Evolutionary conservation across 2,888 invertebrate species (phyloP).

Genomic region (Nesidiocoris tenuis): DNA sequence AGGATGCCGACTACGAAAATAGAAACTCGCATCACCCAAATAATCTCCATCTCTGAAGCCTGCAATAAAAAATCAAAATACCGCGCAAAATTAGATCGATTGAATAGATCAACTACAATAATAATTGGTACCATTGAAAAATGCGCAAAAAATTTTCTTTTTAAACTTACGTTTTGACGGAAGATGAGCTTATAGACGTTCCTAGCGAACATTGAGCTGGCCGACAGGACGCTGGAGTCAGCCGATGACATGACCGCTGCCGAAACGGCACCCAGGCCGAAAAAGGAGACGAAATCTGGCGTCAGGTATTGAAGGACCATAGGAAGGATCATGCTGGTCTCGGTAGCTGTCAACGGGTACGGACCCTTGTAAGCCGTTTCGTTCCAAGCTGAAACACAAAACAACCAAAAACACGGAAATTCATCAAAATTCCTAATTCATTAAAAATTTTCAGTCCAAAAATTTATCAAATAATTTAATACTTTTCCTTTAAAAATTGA

Average conservation of each 20-base stretch:
- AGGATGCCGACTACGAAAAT: constrained; percentile 90
- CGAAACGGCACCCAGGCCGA: constrained; percentile 96
- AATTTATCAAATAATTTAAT: too few species aligned
- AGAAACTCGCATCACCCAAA: constrained; percentile 89
- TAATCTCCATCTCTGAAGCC: constrained; percentile 97
- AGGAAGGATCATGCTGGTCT: constrained; percentile 93
- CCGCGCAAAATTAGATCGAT: too few species aligned
- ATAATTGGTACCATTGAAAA: too few species aligned
- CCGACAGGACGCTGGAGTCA: constrained; percentile 96
- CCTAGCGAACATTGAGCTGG: constrained; percentile 98
- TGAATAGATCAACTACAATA: too few species aligned
- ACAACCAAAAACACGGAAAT: background rate
- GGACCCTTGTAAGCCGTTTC: constrained; percentile 81
- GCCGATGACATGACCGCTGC: constrained; percentile 99
- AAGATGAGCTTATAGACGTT: constrained; percentile 98
- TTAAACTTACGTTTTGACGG: constrained; percentile 73
- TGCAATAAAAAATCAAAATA: constrained; percentile 54
- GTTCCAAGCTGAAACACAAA: constrained; percentile 78
- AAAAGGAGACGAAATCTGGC: constrained; percentile 93
- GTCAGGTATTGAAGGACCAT: constrained; percentile 96
- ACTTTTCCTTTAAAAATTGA: too few species aligned
- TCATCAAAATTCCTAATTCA: too few species aligned
- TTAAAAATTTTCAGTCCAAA: too few species aligned
- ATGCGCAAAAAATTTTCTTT: too few species aligned
- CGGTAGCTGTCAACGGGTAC: constrained; percentile 69